These are phyloP conservation scores for Ceyx margarethae DNA, from an alignment of 2,113 vertebrate genomes.

Conservation along the genomic window DNA sequence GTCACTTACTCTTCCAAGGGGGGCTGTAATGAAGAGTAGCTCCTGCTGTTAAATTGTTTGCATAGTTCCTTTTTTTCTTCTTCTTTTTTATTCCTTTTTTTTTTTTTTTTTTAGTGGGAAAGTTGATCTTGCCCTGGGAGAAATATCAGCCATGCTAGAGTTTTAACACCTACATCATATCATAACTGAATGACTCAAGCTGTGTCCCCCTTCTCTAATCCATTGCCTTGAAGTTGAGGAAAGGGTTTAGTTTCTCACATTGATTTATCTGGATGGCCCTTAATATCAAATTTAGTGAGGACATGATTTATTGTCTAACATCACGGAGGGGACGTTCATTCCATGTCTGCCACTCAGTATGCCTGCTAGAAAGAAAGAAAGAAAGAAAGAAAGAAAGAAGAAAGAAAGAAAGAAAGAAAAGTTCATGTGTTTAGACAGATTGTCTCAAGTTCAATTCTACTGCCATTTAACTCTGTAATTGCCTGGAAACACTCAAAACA, in stretches of 20 bases:
- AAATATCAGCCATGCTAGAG: neutral
- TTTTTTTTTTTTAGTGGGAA: neutral
- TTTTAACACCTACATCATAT: neutral
- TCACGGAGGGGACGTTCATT: slow-evolving; percentile 28
- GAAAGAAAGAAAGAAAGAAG: slow-evolving; percentile 31
- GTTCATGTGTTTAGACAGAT: neutral
- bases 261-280: neutral
- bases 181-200: neutral
- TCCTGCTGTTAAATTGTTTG: slow-evolving; percentile 33
- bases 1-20: neutral
- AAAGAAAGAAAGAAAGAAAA: slow-evolving; percentile 38
- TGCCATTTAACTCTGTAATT: neutral
- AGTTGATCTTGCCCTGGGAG: neutral
- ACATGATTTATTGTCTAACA: slow-evolving; percentile 47
- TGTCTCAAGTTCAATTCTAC: neutral
- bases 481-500: neutral
- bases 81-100: too few relatives aligned
- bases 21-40: slow-evolving; percentile 7
- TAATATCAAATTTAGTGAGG: neutral
- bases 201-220: slow-evolving; percentile 10
- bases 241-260: slow-evolving; percentile 15
- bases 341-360: neutral
- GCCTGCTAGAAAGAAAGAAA: neutral
- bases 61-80: neutral
- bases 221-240: slow-evolving; percentile 22